Base-by-base conservation (phyloP, 2,113 vertebrate genomes). In the Haliaeetus leucogaster region DNA sequence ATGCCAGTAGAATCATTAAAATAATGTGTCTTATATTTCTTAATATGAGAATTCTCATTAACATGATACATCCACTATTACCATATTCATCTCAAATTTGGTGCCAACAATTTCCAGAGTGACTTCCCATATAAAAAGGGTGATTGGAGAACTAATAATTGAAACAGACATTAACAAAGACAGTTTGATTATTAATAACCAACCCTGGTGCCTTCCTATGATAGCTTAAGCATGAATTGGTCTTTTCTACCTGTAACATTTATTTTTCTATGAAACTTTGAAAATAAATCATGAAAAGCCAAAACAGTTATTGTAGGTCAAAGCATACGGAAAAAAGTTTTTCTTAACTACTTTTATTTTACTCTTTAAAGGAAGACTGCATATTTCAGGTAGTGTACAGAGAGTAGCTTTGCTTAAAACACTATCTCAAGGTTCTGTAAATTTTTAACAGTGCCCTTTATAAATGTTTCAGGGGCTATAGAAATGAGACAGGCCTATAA, bases 381-480 rank as follows among this genome's bases (percentile, higher is more conserved):
- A 11, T 58, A 58, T 93, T 95, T 94, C 82, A 92, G 87, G 92
- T 94, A 88, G 71, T 14, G 29, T 52, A 74, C 58, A 58, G 47
- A 88, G 82, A 92, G 86, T 77, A 94, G 96, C 77, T 97, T 96
- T 62, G 58, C 95, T 97, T 97, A 97, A 98, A 91, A 93, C 84
- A 81, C 95, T 95, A 92, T 86, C 91, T 97, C 85, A 96, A 91
- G 95, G 87, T 96, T 98, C 96, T 97, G 97, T 98, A 97, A 98
- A 98, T 97, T 98, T 98, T 98, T 98, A 97, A 98, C 98, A 98
- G 97, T 98, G 97, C 97, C 97, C 97, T 98, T 98, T 98, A 98
- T 98, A 98, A 98, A 98, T 98, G 97, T 98, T 98, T 98, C 95
- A 98, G 96, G 73, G 97, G 93, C 95, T 97, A 96, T 88, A 97